Evolutionary conservation across 2,888 invertebrate species (phyloP), one percentile per base, ranked within the genome.

Genomic region (Bombylius major): DNA sequence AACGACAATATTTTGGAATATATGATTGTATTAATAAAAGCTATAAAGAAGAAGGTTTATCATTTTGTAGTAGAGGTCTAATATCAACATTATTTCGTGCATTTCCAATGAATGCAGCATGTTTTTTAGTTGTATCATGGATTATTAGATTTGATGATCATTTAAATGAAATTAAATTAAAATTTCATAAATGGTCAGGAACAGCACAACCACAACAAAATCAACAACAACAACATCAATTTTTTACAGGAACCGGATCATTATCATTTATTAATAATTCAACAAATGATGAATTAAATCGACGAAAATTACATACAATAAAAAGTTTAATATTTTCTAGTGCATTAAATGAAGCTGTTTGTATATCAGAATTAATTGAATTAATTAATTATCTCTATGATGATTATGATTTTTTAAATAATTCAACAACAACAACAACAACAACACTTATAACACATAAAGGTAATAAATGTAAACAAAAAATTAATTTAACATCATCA

Each of bases 61-160:
- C 74, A 0, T 86, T 86, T 62, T 81, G 95, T 69, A 78, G 83
- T 51, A 77, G 86, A 31, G 94, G 94, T 0, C 68, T 94, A 1
- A 79, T 80, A 31, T 86, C 92, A 1, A 88, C 93, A 1, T 73
- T 92, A 47, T 67, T 92, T 50, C 80, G 96, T 48, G 94, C 96
- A 0, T 95, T 96, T 72, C 90, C 95, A 2, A 87, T 89, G 59
- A 96, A 97, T 70, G 96, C 94, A 0, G 91, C 89, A 5, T 92
- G 91, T 58, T 95, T 96, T 70, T 82, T 89, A 42, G 89, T 89
- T 0, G 92, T 94, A 54, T 83, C 84, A 33, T 88, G 86, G 85
- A 82, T 85, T 4, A 81, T 90, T 70, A 64, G 64, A 53, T 44
- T 57, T 13, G 36, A 55, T 54, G 49, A 57, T 4, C 45, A 48